Evolutionary conservation across 2,797 vertebrate genomes (phyloP), one percentile per base, ranked within the genome.

Genomic region (Tragelaphus oryx): DNA sequence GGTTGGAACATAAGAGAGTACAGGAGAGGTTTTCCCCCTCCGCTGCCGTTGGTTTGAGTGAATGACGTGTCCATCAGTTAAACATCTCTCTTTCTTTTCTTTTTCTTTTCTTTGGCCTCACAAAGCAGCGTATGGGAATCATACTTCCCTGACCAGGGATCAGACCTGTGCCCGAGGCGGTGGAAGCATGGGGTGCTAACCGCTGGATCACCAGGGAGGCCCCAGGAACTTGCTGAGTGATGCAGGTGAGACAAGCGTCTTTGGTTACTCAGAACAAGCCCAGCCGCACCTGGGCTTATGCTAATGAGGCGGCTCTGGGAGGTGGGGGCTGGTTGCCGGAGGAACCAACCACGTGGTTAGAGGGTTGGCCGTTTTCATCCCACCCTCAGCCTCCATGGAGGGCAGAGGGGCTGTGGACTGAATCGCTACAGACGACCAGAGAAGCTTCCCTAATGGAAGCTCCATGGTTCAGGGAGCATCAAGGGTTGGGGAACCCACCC

Each of bases 71-170:
- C 20, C 37, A 24, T 37, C 20, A 24, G n/a, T n/a, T n/a, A n/a
- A 41, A 41, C 41, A 41, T 5, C 41, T 41, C 5, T 41, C 20
- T 12, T 68, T 68, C 5, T 37, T 37, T 65, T 65, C 8, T 0
- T 41, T 13, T 12, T 4, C 8, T 1, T 41, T 13, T 41, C 1
- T 71, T 2, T 24, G 20, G 5, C 65, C 33, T 37, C 33, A 24
- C 3, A 12, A 41, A 24, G 33, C 0, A 0, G 37, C 33, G 24
- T 5, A 3, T 5, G 62, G 37, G 33, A 41, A 12, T 24, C 65
- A 13, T 7, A 20, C 17, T 24, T 41, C 33, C 65, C 33, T 0
- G 0, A 24, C 65, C 33, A 13, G 65, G 65, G 10, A 24, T 24
- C 5, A 3, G 13, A 7, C 20, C 65, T 6, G 5, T 2, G 1